Evolutionary conservation across 2,797 vertebrate species (phyloP).

Genomic region (Artibeus jamaicensis): DNA sequence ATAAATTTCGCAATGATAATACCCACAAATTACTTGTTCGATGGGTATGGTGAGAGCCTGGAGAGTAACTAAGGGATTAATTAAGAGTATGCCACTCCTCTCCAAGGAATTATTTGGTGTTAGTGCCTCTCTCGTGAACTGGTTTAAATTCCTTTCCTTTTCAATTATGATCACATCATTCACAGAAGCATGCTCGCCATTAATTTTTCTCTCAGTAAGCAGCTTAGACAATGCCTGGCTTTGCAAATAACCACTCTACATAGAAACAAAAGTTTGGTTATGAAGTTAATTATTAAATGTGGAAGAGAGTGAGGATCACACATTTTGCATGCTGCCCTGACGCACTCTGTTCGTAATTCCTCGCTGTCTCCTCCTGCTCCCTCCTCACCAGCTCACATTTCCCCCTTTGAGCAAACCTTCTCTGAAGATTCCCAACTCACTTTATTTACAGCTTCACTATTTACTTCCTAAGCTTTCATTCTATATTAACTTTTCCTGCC

Average conservation of each 20-base stretch:
- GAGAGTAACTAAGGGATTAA: slow-evolving; percentile 45
- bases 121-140: slow-evolving; percentile 7
- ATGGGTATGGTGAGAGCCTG: slow-evolving; percentile 5
- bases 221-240: not conserved
- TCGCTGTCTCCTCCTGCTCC: not conserved
- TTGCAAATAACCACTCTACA: not conserved
- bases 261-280: not conserved
- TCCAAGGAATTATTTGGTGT: slow-evolving; percentile 53
- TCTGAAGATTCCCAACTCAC: not conserved
- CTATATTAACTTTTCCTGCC: not conserved
- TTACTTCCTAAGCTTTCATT: not conserved
- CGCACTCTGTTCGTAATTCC: not conserved
- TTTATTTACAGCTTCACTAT: not conserved
- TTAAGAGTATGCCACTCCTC: slow-evolving; percentile 49
- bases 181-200: not conserved
- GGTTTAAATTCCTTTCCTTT: slow-evolving; percentile 33
- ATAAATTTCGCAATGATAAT: not conserved
- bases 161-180: not conserved
- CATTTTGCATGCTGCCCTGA: not conserved
- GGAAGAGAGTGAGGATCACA: not conserved
- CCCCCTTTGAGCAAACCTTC: slow-evolving; percentile 3
- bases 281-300: not conserved
- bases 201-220: slow-evolving; percentile 2
- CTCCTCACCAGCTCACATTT: not conserved
- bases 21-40: slow-evolving; percentile 35